A percentile compares a stretch with the other conserved stretches of the same genome.
Conservation (phyloP, 2,797 vertebrate genomes). For the Acanthiza pusilla region DNA sequence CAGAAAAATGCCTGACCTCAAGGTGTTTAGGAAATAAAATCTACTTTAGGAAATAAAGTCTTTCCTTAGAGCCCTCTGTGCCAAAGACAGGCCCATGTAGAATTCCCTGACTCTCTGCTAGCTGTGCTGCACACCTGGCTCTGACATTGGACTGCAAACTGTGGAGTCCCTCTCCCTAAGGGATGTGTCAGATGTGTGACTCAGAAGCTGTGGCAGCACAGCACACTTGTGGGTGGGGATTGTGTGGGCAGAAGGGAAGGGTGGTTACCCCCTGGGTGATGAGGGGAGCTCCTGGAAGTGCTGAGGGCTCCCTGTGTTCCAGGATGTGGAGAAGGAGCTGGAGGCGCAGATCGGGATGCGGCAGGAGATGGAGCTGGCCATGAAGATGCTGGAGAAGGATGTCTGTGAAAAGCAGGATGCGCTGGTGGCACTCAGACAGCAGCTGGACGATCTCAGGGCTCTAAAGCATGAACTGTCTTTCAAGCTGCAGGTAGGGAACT, state of each 20-base stretch:
- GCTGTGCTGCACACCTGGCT: not conserved
- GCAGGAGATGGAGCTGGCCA: slow-evolving; percentile 98
- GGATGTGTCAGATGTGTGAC: not conserved
- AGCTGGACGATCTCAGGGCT: slow-evolving; percentile 90
- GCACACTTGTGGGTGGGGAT: rapidly evolving
- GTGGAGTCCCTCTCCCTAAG: not conserved
- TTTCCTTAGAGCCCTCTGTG: not conserved
- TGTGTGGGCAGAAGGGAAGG: rapidly evolving
- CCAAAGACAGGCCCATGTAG: not conserved
- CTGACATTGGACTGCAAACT: no score
- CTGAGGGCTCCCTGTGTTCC: not conserved
- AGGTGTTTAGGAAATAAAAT: not conserved
- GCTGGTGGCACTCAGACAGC: slow-evolving; percentile 90
- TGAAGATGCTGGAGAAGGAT: slow-evolving; percentile 99
- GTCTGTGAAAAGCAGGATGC: slow-evolving; percentile 97
- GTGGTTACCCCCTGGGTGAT: rapidly evolving
- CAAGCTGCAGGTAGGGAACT: slow-evolving; percentile 87
- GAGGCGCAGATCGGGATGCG: slow-evolving; percentile 97
- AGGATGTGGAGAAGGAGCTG: slow-evolving; percentile 97
- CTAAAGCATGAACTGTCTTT: slow-evolving; percentile 94
- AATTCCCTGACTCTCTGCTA: not conserved
- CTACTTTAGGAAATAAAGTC: not conserved
- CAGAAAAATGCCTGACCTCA: not conserved
- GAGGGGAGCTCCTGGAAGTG: not conserved
- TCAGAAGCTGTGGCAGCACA: rapidly evolving